phyloP scores from a whole-genome alignment of 2,797 vertebrate species.

The Coluber constrictor region DNA sequence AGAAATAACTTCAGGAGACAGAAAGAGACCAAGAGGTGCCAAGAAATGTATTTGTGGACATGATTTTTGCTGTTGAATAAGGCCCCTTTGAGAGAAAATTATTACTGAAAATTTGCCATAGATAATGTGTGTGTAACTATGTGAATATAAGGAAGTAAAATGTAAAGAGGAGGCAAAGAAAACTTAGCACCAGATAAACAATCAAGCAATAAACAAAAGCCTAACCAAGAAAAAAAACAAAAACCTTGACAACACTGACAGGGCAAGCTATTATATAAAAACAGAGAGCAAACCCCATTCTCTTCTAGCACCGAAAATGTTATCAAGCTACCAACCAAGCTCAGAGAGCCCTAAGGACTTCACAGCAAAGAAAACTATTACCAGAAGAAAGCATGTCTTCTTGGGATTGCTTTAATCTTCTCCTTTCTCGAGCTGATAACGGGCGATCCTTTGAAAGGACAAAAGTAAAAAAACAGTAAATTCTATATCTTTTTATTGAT shows the following conservation, averaged over 20 bases:
- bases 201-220: not conserved
- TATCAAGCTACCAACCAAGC: not conserved
- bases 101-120: not conserved
- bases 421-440: slow-evolving; percentile 90
- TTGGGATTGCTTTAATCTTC: slow-evolving; percentile 86
- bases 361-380: slow-evolving; percentile 52
- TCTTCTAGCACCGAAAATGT: not conserved
- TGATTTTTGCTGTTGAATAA: not conserved
- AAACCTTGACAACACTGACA: not conserved
- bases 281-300: not conserved
- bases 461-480: slow-evolving; percentile 14
- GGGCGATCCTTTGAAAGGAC: slow-evolving; percentile 80
- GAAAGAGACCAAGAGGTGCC: not conserved
- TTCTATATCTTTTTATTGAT: slow-evolving; percentile 1
- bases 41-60: not conserved
- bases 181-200: not conserved
- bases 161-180: not conserved
- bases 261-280: not conserved
- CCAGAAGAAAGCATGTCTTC: slow-evolving; percentile 76
- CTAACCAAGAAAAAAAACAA: not conserved
- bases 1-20: not conserved
- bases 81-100: not conserved
- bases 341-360: not conserved
- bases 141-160: not conserved
- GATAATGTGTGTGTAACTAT: not conserved